A percentile compares a stretch with the other conserved stretches of the same genome.
Conservation (phyloP, 2,888 invertebrate genomes). For the Oscheius sp. region DNA sequence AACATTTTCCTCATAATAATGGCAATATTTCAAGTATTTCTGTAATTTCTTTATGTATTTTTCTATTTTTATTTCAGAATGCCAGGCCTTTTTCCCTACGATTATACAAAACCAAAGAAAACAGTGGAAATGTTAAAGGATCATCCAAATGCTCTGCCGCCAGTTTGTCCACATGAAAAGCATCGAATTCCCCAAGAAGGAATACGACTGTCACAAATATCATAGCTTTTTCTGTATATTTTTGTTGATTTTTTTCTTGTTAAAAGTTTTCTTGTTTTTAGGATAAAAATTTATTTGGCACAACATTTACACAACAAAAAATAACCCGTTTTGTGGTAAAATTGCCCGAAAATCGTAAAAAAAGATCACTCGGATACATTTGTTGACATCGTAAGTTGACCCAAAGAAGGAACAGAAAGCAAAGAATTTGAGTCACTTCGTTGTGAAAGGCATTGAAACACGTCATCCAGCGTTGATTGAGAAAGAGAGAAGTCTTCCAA, state of each 20-base stretch:
- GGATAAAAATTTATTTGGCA: neutral
- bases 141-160: constrained; percentile 52
- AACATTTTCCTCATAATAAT: no score
- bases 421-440: neutral
- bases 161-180: constrained; percentile 10
- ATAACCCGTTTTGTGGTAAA: neutral
- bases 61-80: no score
- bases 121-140: constrained; percentile 58
- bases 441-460: constrained; percentile 58
- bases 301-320: neutral
- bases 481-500: constrained; percentile 64
- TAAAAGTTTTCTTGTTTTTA: neutral
- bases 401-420: constrained; percentile 15
- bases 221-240: neutral
- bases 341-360: constrained; percentile 1
- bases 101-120: constrained; percentile 57
- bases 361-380: constrained; percentile 25
- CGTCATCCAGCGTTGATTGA: constrained; percentile 68
- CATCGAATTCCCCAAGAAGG: constrained; percentile 2
- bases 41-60: constrained; percentile 12
- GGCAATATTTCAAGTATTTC: no score
- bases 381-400: constrained; percentile 16
- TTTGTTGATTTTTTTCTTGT: no score
- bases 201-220: constrained; percentile 6
- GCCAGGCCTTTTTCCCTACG: constrained; percentile 71